Conservation (phyloP, 1,140 invertebrate genomes). For the Chionoecetes opilio region DNA sequence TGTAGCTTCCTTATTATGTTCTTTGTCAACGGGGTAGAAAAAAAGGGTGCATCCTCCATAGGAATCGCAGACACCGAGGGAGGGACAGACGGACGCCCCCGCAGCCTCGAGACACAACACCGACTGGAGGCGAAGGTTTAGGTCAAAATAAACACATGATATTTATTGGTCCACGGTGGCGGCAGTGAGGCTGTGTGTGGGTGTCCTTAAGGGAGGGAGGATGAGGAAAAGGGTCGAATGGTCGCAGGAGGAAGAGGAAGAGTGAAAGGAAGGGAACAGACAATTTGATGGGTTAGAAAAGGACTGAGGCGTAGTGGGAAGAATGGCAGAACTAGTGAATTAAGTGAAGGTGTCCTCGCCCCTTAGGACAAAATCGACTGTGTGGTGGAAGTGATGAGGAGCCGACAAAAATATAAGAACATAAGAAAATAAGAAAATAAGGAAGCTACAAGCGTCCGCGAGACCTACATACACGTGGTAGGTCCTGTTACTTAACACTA, state of each 20-base stretch:
- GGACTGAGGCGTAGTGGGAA: background rate
- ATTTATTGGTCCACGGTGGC: slow-evolving; percentile 60
- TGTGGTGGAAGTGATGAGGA: no score
- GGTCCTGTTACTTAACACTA: no score
- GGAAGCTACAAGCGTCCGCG: no score
- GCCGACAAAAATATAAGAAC: no score
- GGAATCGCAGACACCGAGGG: slow-evolving; percentile 50
- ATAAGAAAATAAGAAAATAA: no score
- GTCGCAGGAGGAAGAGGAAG: background rate
- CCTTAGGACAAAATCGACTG: background rate
- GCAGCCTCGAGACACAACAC: slow-evolving; percentile 22
- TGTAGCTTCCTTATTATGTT: no score
- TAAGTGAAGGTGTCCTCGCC: background rate
- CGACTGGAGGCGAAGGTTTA: slow-evolving; percentile 45
- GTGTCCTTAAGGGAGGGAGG: background rate
- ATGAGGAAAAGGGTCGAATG: background rate
- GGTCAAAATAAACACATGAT: slow-evolving; percentile 66
- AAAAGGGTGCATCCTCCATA: slow-evolving; percentile 12
- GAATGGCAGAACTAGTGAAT: background rate
- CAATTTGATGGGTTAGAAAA: background rate
- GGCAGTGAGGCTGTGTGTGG: slow-evolving; percentile 14
- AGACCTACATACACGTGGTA: no score
- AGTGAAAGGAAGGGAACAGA: no score
- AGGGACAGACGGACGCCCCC: background rate
- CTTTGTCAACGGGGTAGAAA: slow-evolving; percentile 46